Base-by-base conservation (phyloP, 1,140 invertebrate species). In the Drosophila ohnishii region DNA sequence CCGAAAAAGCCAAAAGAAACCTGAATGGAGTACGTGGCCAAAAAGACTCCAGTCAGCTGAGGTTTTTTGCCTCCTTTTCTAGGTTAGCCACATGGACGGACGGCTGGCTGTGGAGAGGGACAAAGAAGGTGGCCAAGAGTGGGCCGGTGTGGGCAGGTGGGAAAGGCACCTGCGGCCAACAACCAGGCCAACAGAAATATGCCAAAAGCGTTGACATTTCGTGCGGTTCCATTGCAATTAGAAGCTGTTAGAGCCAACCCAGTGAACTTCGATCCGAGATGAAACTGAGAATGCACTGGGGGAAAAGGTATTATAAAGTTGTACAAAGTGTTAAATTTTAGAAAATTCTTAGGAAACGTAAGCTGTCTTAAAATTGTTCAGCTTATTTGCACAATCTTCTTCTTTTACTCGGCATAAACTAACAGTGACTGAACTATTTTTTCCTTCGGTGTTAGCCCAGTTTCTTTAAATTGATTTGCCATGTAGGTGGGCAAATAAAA, bases 181-280 rank as follows among this genome's bases (percentile, higher is more conserved):
- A 62, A 61, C 73, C 56, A 69, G 16, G 50, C 55, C 44, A 57
- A 78, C 48, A 80, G 67, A 80, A 85, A 74, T 80, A 77, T 84
- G 81, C 63, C 74, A 73, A 80, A 71, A 78, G 63, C 71, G 83
- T 86, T 86, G 83, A 86, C 83, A 86, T 86, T 86, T 87, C 83
- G 75, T 87, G 83, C 75, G 64, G 79, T 72, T 69, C 50, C 56
- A 44, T 62, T 82, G 83, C 83, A 86, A 87, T 87, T 87, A 87
- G 77, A 87, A 80, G 63, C 78, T 37, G 78, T 80, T 78, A 78
- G 75, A 86, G 73, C 70, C 70, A 78, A 40, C 71, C 60, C 51
- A 71, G 53, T 30, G 42, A 71, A 42, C 64, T 70, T 44, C 40
- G 51, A 66, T 70, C 58, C 34, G 22, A 57, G 32, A 22, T 30